phyloP scores from a whole-genome alignment of 2,888 invertebrate species.

The Scaeva pyrastri region DNA sequence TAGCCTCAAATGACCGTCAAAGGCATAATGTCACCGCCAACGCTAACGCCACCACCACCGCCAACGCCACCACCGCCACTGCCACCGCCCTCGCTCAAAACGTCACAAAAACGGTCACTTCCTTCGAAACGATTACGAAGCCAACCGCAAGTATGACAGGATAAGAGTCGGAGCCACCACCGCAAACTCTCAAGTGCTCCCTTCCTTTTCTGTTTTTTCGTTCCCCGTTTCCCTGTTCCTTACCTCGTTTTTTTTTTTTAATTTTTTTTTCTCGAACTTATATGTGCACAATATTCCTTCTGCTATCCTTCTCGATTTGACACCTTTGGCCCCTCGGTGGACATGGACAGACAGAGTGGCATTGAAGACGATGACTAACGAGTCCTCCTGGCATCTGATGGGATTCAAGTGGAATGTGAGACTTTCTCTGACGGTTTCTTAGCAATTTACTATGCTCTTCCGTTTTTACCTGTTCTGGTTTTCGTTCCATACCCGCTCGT shows the following conservation, averaged over 20 bases:
- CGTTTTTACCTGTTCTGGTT: conserved; percentile 28
- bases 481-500: neutral
- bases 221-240: neutral
- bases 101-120: conserved; percentile 65
- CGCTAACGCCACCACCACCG: neutral
- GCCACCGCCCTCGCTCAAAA: conserved; percentile 7
- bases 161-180: conserved; percentile 47
- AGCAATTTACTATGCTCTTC: conserved; percentile 20
- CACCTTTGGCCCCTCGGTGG: conserved; percentile 19
- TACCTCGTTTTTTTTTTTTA: neutral
- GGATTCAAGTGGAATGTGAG: conserved; percentile 55
- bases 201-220: conserved; percentile 34
- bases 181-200: conserved; percentile 53
- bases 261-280: neutral
- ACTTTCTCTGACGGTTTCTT: conserved; percentile 55
- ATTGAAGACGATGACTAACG: conserved; percentile 49
- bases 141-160: conserved; percentile 64
- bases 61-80: neutral
- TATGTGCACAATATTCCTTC: conserved; percentile 25
- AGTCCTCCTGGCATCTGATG: conserved; percentile 20
- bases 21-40: neutral
- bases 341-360: conserved; percentile 33
- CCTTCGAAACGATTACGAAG: conserved; percentile 63
- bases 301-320: conserved; percentile 34
- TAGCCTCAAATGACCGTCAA: conserved; percentile 34